A percentile compares a stretch with the other conserved stretches of the same genome.
These are phyloP conservation scores for Parascotia fuliginaria DNA, from an alignment of 2,888 invertebrate genomes.

Conservation along the genomic window DNA sequence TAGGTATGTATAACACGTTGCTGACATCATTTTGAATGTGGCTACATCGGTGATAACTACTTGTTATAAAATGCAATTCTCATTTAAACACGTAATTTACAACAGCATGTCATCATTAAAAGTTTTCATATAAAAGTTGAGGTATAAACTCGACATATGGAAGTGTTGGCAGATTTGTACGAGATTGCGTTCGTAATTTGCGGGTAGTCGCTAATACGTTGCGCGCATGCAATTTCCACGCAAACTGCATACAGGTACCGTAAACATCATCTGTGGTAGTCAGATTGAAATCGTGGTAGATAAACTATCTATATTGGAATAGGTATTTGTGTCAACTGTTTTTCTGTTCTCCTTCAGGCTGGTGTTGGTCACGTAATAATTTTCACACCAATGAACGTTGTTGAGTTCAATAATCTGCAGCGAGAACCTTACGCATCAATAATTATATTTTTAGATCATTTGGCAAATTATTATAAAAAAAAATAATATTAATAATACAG, in stretches of 20 bases:
- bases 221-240: conserved; percentile 63
- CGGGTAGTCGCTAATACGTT: conserved; percentile 53
- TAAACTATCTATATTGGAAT: conserved; percentile 33
- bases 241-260: conserved; percentile 47
- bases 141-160: conserved; percentile 32
- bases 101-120: conserved; percentile 23
- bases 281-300: conserved; percentile 53
- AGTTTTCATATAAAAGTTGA: conserved; percentile 29
- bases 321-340: background rate
- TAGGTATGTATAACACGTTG: too few relatives aligned
- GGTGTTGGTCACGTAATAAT: background rate
- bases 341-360: background rate
- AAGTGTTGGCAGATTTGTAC: conserved; percentile 35
- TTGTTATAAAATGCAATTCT: background rate
- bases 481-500: too few relatives aligned
- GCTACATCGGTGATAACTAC: too few relatives aligned
- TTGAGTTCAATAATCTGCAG: too few relatives aligned
- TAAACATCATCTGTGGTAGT: conserved; percentile 53
- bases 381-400: too few relatives aligned
- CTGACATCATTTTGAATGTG: too few relatives aligned
- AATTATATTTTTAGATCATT: too few relatives aligned
- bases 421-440: too few relatives aligned
- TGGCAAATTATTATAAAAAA: too few relatives aligned
- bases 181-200: conserved; percentile 57
- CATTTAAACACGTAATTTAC: background rate